phyloP scores from a whole-genome alignment of 2,888 invertebrate species.

The Cataglyphis albicans region DNA sequence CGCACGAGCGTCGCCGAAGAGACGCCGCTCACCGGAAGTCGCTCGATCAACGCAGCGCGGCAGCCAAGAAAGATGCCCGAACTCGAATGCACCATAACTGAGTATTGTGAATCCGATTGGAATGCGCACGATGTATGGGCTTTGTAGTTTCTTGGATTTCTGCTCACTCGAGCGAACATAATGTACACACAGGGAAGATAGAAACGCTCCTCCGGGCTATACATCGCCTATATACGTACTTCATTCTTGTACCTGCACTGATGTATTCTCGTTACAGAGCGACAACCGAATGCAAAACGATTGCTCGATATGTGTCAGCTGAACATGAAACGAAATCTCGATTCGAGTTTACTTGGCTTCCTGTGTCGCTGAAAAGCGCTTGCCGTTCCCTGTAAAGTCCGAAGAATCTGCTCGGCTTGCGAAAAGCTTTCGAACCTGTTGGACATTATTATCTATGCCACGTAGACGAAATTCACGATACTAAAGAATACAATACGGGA shows the following conservation, averaged over 20 bases:
- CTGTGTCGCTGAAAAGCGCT: conserved; percentile 2
- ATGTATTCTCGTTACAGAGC: conserved; percentile 39
- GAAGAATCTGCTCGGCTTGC: conserved; percentile 1
- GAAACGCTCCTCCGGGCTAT: conserved; percentile 33
- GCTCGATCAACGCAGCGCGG: conserved; percentile 26
- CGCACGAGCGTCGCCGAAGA: conserved; percentile 26
- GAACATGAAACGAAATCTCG: conserved; percentile 48
- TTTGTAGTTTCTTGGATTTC: conserved; percentile 51
- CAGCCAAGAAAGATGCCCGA: background rate
- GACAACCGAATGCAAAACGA: conserved; percentile 28
- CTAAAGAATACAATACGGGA: background rate
- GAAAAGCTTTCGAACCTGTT: conserved; percentile 40
- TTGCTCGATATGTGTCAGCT: conserved; percentile 39
- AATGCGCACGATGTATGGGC: conserved; percentile 38
- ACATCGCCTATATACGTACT: conserved; percentile 2
- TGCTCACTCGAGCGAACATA: conserved; percentile 32
- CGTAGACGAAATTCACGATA: conserved; percentile 6
- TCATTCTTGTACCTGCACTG: conserved; percentile 36
- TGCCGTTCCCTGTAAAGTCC: background rate
- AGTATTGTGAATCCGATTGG: conserved; percentile 44
- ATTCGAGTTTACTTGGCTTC: conserved; percentile 28
- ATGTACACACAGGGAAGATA: conserved; percentile 51
- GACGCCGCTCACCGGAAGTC: conserved; percentile 43
- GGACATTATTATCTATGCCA: conserved; percentile 52
- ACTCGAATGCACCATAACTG: conserved; percentile 22